Evolutionary conservation across 2,113 vertebrate genomes (phyloP).

Genomic region (Oenanthe oenanthe): DNA sequence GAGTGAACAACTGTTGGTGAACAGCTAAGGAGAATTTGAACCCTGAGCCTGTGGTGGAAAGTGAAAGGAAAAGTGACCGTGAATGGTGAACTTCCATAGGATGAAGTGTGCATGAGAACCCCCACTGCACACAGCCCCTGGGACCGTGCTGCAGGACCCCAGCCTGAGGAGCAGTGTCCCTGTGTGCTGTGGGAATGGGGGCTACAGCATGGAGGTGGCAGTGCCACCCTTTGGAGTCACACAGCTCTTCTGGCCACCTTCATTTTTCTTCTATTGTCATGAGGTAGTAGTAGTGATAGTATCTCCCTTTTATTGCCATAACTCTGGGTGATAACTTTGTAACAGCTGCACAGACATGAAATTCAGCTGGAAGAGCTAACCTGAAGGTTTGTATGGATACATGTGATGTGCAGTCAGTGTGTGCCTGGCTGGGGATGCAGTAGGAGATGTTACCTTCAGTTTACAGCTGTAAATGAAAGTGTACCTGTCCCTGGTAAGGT

Average conservation of each 20-base stretch:
- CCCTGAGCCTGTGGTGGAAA: not conserved
- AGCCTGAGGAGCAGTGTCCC: not conserved
- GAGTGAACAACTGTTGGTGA: not conserved
- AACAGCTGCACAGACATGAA: not conserved
- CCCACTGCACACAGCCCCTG: not conserved
- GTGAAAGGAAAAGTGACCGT: not conserved
- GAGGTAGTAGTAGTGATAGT: not conserved
- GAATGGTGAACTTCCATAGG: rapidly evolving
- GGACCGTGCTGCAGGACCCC: rapidly evolving
- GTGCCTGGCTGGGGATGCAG: not conserved
- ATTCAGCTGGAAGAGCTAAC: not conserved
- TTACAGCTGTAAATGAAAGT: not conserved
- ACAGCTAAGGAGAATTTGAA: not conserved
- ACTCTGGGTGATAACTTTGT: not conserved
- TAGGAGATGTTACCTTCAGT: not conserved
- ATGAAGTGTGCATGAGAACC: not conserved
- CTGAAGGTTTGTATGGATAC: not conserved
- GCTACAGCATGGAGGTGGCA: not conserved
- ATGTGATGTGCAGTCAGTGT: not conserved
- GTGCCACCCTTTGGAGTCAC: not conserved
- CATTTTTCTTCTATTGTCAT: not conserved
- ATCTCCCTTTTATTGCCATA: not conserved
- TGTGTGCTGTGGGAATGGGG: rapidly evolving
- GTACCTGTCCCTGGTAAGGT: not conserved
- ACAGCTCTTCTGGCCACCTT: not conserved